A percentile compares a stretch with the other conserved stretches of the same genome.
Conservation (phyloP, 2,888 invertebrate species). For the Gisinianus flammeolus region DNA sequence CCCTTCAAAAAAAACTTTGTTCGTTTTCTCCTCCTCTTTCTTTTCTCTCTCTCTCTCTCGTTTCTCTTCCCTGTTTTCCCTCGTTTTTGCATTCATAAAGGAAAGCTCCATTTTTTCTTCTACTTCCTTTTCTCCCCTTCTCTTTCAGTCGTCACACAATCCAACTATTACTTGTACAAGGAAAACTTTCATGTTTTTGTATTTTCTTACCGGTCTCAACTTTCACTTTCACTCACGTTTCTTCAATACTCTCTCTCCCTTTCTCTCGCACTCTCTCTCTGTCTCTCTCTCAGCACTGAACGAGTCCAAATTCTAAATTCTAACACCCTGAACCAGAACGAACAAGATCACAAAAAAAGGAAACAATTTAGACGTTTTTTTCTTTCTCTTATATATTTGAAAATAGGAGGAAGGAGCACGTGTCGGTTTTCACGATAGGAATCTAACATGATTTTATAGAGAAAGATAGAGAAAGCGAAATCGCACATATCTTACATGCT, state of each 20-base stretch:
- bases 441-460: no score
- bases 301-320: no score
- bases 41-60: background rate
- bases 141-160: background rate
- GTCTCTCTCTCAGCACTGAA: background rate
- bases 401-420: no score
- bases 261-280: background rate
- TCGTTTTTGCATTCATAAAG: background rate
- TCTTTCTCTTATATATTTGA: background rate
- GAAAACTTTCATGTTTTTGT: background rate
- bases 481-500: no score
- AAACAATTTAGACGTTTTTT: background rate
- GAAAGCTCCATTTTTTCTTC: background rate
- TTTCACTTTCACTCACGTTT: background rate
- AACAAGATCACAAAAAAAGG: background rate
- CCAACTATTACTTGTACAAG: background rate
- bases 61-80: background rate
- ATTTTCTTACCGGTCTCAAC: background rate
- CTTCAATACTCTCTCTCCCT: background rate
- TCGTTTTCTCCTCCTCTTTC: background rate
- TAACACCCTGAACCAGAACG: no score
- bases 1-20: conserved; percentile 8
- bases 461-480: no score
- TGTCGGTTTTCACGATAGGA: no score
- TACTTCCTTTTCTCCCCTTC: background rate